Conservation (phyloP, 2,888 invertebrate genomes). For the Globia sparganii region DNA sequence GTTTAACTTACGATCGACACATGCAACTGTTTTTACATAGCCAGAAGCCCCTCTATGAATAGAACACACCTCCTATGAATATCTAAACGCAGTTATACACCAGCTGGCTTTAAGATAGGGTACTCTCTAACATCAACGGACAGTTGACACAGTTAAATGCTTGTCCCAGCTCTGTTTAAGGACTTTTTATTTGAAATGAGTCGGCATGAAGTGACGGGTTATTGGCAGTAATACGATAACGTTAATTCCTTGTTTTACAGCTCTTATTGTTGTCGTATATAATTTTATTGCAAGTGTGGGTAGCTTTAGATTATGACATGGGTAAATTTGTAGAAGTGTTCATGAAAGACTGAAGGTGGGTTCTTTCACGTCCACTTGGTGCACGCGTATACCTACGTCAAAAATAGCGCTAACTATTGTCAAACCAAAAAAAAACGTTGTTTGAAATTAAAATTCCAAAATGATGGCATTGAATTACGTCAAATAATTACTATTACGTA, state of each 20-base stretch:
- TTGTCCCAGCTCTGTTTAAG: conserved; percentile 6
- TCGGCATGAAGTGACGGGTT: not conserved
- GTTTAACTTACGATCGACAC: not conserved
- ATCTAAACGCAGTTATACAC: not conserved
- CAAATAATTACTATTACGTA: too few species aligned
- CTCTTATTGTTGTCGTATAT: not conserved
- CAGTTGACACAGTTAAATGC: conserved; percentile 33
- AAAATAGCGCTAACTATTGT: too few species aligned
- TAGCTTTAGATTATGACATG: not conserved
- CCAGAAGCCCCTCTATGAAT: not conserved
- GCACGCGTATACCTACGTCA: too few species aligned
- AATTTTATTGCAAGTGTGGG: conserved; percentile 12
- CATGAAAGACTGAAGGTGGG: too few species aligned
- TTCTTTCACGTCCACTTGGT: too few species aligned
- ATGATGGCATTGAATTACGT: too few species aligned
- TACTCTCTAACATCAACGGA: conserved; percentile 14
- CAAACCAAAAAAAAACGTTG: too few species aligned
- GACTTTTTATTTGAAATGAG: conserved; percentile 22
- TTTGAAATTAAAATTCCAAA: too few species aligned
- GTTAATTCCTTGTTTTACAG: conserved; percentile 22
- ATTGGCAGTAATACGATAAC: not conserved
- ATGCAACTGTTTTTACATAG: not conserved
- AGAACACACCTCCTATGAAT: not conserved
- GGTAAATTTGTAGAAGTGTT: not conserved
- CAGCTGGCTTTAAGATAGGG: conserved; percentile 14